Evolutionary conservation across 2,113 vertebrate genomes (phyloP).

Genomic region (Lycaon pictus): DNA sequence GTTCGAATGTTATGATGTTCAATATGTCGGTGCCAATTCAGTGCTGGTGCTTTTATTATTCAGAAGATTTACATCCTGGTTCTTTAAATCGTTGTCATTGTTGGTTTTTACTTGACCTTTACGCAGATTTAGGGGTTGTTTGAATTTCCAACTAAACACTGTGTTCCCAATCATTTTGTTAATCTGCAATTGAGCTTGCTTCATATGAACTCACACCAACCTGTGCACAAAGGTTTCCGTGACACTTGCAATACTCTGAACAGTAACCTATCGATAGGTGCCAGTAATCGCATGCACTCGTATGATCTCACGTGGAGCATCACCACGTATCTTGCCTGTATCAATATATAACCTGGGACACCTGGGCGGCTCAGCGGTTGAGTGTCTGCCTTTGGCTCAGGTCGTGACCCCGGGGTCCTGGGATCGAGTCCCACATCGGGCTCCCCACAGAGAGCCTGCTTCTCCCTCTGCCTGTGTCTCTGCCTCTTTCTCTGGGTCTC

Average conservation of each 20-base stretch:
- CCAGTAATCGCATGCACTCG: fast-evolving
- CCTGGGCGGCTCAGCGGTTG: too few relatives aligned
- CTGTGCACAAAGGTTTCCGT: background rate
- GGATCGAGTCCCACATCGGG: too few relatives aligned
- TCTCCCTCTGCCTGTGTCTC: too few relatives aligned
- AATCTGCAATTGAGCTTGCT: background rate
- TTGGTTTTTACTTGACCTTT: background rate
- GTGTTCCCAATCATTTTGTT: background rate
- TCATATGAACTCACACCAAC: background rate
- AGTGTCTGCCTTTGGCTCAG: too few relatives aligned
- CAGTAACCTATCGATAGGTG: fast-evolving
- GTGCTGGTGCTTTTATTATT: background rate
- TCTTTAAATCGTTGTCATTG: background rate
- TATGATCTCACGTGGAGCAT: background rate
- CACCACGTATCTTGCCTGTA: too few relatives aligned
- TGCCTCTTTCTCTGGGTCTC: too few relatives aligned
- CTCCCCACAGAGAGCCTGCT: too few relatives aligned
- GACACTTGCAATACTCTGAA: background rate
- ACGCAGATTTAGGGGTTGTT: background rate
- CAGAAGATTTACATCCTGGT: background rate
- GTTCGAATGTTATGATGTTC: fast-evolving
- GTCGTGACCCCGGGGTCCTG: too few relatives aligned
- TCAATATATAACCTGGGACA: too few relatives aligned
- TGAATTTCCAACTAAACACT: background rate
- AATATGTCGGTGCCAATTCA: fast-evolving